Evolutionary conservation across 23 tunicate genomes (phyloP).

Genomic region (Halocynthia roretzi): DNA sequence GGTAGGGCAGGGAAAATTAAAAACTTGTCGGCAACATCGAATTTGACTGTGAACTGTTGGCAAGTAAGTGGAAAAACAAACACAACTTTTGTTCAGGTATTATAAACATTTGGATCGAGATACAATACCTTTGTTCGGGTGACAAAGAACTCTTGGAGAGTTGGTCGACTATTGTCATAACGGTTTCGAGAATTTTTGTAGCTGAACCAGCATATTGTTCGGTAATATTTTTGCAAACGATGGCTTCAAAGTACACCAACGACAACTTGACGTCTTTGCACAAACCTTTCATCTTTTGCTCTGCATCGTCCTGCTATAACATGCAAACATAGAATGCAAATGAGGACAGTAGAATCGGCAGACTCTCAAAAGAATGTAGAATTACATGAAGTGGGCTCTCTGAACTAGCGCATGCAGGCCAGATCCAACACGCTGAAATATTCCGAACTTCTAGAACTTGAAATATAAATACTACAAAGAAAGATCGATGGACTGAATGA

Average conservation of each 20-base stretch:
- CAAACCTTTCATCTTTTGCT: conserved; percentile 38
- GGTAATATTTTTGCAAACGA: conserved; percentile 41
- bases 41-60: no score
- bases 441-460: no score
- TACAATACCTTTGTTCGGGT: conserved; percentile 52
- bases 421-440: no score
- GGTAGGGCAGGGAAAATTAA: no score
- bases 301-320: conserved; percentile 30
- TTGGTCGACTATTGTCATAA: conserved; percentile 61
- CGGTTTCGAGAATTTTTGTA: conserved; percentile 55
- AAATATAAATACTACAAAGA: no score
- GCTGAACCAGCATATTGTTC: conserved; percentile 86
- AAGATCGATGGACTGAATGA: no score
- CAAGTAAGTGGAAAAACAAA: no score
- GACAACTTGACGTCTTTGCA: conserved; percentile 57
- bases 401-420: no score
- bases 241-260: conserved; percentile 69
- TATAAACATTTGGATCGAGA: no score
- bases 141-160: conserved; percentile 47
- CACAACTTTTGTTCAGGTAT: no score
- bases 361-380: background rate
- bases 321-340: background rate
- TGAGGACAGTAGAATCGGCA: background rate
- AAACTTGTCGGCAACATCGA: no score
- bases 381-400: background rate